Conservation (phyloP, 2,888 invertebrate species). For the Leucania comma region DNA sequence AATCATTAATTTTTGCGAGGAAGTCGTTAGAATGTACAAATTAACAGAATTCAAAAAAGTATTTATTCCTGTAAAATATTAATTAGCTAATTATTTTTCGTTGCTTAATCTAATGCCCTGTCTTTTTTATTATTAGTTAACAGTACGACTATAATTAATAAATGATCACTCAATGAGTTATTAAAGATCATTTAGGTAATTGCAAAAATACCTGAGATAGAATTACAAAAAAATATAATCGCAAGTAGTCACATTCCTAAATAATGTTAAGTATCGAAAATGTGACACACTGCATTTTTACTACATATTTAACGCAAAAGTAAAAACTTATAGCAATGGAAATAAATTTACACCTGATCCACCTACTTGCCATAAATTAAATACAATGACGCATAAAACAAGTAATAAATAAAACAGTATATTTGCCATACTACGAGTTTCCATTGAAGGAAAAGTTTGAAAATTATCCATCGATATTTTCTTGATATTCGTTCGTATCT, state of each 20-base stretch:
- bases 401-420: constrained; percentile 32
- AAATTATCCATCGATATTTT: constrained; percentile 38
- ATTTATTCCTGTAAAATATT: constrained; percentile 2
- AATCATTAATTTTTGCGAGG: constrained; percentile 25
- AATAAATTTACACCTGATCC: constrained; percentile 7
- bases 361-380: constrained; percentile 2
- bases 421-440: constrained; percentile 20
- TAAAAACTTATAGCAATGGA: constrained; percentile 22
- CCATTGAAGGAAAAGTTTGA: constrained; percentile 21
- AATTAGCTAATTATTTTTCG: constrained; percentile 29
- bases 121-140: not conserved
- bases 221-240: not conserved
- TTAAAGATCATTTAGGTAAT: not conserved
- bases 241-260: not conserved
- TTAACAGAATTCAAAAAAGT: constrained; percentile 13
- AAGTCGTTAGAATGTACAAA: constrained; percentile 38
- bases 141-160: too few relatives aligned
- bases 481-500: constrained; percentile 59
- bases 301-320: constrained; percentile 9
- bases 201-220: not conserved
- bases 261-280: not conserved
- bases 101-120: constrained; percentile 1
- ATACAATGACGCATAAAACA: constrained; percentile 24
- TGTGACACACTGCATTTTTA: constrained; percentile 9
- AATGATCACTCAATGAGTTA: not conserved